Conservation (phyloP, 1,140 invertebrate genomes). For the Colletes gigas region DNA sequence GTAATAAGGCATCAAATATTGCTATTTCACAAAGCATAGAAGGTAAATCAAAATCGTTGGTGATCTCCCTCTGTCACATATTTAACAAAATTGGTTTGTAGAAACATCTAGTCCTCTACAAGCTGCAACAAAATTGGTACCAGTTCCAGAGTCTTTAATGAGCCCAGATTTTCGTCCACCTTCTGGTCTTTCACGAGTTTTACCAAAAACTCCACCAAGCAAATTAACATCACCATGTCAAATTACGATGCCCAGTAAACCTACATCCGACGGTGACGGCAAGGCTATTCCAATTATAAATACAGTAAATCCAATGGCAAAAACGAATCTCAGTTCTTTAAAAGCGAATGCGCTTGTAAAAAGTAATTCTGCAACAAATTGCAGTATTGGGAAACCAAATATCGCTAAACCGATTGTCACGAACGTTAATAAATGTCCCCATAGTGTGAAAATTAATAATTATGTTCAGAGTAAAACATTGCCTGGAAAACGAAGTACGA, state of each 20-base stretch:
- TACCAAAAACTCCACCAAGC: conserved; percentile 73
- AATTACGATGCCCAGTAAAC: conserved; percentile 71
- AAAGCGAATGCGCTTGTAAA: conserved; percentile 72
- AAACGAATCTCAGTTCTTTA: conserved; percentile 64
- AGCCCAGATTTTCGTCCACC: conserved; percentile 89
- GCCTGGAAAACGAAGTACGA: conserved; percentile 67
- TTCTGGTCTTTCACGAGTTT: conserved; percentile 73
- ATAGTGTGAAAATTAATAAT: conserved; percentile 78
- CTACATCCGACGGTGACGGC: conserved; percentile 63
- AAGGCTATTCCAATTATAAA: conserved; percentile 73
- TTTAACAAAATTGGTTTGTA: conserved; percentile 48
- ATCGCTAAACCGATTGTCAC: conserved; percentile 74
- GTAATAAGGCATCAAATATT: conserved; percentile 65
- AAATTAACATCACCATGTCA: conserved; percentile 76
- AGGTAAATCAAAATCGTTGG: conserved; percentile 60
- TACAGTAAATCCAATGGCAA: conserved; percentile 72
- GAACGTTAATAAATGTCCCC: conserved; percentile 71
- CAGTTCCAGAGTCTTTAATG: conserved; percentile 92
- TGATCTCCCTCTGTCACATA: background rate
- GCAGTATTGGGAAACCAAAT: conserved; percentile 64
- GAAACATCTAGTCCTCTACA: conserved; percentile 85
- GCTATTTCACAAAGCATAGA: conserved; percentile 69
- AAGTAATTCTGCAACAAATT: conserved; percentile 74
- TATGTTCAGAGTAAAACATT: conserved; percentile 77
- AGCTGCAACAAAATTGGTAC: conserved; percentile 91